A percentile compares a stretch with the other conserved stretches of the same genome.
Conservation (phyloP, 2,797 vertebrate species). For the Alcedo quadribrachys region DNA sequence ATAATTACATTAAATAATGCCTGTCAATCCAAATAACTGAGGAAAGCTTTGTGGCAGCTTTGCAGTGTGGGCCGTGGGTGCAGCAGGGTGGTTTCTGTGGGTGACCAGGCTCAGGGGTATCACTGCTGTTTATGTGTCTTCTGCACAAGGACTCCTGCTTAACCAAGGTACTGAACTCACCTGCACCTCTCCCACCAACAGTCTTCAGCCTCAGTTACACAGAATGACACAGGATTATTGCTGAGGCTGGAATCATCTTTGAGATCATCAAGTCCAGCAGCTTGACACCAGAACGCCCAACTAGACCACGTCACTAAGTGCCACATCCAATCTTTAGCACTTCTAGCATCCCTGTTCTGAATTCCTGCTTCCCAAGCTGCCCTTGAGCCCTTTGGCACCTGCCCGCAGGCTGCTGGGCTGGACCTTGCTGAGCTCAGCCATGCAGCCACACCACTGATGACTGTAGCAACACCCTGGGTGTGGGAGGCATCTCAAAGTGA, state of each 20-base stretch:
- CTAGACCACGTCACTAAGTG: too few species aligned
- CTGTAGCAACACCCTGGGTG: rapidly evolving
- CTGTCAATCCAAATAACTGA: background rate
- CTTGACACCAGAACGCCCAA: too few species aligned
- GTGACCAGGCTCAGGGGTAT: background rate
- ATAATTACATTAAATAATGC: background rate
- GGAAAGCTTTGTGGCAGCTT: background rate
- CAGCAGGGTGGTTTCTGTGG: background rate
- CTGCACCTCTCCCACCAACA: background rate
- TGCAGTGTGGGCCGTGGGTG: background rate
- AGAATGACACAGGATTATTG: too few species aligned
- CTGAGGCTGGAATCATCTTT: too few species aligned
- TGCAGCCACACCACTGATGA: rapidly evolving
- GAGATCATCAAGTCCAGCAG: too few species aligned
- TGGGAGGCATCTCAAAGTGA: background rate
- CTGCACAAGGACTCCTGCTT: background rate
- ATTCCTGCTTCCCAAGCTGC: background rate
- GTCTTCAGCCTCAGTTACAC: background rate
- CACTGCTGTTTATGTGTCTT: background rate
- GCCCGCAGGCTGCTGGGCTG: rapidly evolving
- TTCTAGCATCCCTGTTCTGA: background rate
- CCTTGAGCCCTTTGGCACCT: background rate
- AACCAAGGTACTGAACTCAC: background rate
- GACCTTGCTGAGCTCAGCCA: background rate
- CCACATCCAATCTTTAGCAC: too few species aligned